Evolutionary conservation across 2,113 vertebrate genomes (phyloP).

Genomic region (Sprattus sprattus): DNA sequence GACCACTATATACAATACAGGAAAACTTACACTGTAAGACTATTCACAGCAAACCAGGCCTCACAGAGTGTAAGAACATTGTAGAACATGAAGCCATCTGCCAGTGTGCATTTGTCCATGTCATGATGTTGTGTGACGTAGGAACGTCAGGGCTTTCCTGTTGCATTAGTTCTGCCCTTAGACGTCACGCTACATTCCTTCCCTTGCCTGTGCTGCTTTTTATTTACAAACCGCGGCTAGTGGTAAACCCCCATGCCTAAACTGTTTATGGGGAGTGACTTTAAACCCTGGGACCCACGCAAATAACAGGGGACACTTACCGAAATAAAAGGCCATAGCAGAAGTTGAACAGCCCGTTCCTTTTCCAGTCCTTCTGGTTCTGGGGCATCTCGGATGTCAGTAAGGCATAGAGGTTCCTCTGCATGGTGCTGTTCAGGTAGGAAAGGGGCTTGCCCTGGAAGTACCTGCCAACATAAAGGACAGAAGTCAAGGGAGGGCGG

Average conservation of each 20-base stretch:
- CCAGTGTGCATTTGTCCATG: neutral
- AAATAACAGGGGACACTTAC: constrained; percentile 53
- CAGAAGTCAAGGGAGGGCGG: neutral
- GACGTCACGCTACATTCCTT: neutral
- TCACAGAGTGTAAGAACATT: neutral
- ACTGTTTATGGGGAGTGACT: constrained; percentile 50
- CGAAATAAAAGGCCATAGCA: constrained; percentile 78
- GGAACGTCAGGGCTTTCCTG: neutral
- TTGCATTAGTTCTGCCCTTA: neutral
- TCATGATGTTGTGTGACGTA: neutral
- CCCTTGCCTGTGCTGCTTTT: neutral
- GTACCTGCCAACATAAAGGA: constrained; percentile 65
- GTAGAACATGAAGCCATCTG: neutral
- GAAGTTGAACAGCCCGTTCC: constrained; percentile 76
- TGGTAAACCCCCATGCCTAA: constrained; percentile 20
- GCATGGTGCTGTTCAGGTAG: constrained; percentile 66
- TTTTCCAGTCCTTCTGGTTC: constrained; percentile 70
- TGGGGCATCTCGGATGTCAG: constrained; percentile 61
- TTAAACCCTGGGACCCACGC: no score
- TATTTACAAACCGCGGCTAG: constrained; percentile 35
- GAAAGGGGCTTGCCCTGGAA: constrained; percentile 71
- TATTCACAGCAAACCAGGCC: neutral
- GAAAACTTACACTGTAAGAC: neutral
- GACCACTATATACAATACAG: neutral
- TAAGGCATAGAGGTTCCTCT: constrained; percentile 65